Percentiles rank a stretch among this genome's conserved stretches.
phyloP scores from a whole-genome alignment of 2,113 vertebrate species.

The Cyprinodon tularosa region DNA sequence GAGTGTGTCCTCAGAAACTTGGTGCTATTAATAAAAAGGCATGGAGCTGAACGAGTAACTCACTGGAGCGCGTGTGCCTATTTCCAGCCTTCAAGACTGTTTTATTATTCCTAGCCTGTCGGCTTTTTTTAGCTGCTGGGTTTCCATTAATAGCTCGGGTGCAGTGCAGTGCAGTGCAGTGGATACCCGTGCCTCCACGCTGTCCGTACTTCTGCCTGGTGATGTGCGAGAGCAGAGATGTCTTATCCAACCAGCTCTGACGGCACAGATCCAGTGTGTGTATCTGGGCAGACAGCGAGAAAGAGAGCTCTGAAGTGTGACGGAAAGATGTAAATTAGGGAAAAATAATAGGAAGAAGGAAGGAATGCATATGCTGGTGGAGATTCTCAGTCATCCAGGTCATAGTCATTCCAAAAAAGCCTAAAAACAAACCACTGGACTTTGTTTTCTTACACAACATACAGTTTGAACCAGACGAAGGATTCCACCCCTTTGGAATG shows the following conservation, averaged over 20 bases:
- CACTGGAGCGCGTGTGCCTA: constrained; percentile 65
- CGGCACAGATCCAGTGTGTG: constrained; percentile 22
- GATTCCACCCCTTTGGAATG: no score
- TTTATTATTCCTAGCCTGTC: constrained; percentile 71
- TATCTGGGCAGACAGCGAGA: constrained; percentile 10
- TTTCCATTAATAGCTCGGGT: constrained; percentile 69
- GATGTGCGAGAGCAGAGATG: constrained; percentile 40
- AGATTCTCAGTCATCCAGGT: no score
- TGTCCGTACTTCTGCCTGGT: constrained; percentile 40
- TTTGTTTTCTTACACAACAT: no score
- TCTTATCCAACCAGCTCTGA: constrained; percentile 43
- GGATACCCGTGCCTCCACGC: constrained; percentile 12
- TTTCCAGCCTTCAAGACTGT: constrained; percentile 68
- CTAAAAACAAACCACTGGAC: no score
- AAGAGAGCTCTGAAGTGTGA: constrained; percentile 12
- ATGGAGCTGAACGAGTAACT: constrained; percentile 52
- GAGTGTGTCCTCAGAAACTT: constrained; percentile 64
- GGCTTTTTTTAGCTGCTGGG: constrained; percentile 66
- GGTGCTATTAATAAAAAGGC: constrained; percentile 70
- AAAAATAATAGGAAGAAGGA: neutral
- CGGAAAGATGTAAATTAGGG: neutral
- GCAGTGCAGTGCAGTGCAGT: constrained; percentile 19
- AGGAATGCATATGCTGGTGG: neutral
- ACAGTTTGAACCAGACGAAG: no score
- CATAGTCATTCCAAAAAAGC: no score